These are phyloP conservation scores for Spatula clypeata DNA, from an alignment of 2,797 vertebrate genomes.

Conservation along the genomic window DNA sequence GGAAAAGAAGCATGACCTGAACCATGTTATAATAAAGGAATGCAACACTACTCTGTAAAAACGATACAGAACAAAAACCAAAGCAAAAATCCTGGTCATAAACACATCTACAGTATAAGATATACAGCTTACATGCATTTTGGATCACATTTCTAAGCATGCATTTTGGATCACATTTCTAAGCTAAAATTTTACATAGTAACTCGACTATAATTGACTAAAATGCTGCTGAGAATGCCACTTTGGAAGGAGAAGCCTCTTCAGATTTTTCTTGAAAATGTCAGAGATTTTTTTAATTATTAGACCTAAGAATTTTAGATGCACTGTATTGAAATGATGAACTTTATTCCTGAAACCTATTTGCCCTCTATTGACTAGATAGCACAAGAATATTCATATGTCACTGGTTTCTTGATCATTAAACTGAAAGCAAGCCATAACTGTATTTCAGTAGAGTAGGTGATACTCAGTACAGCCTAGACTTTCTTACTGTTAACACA, in stretches of 20 bases:
- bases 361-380: not conserved
- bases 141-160: not conserved
- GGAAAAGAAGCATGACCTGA: not conserved
- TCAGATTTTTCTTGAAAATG: not conserved
- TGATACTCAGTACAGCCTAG: not conserved
- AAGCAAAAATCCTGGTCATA: not conserved
- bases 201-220: not conserved
- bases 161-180: not conserved
- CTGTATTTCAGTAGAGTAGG: not conserved
- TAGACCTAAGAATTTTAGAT: not conserved
- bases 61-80: not conserved
- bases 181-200: not conserved
- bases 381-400: not conserved
- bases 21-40: not conserved
- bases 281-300: not conserved
- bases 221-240: not conserved
- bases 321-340: not conserved
- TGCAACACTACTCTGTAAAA: not conserved
- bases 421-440: not conserved
- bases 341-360: not conserved
- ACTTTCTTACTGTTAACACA: not conserved
- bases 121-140: not conserved
- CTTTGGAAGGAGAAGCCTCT: not conserved
- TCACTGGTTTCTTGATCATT: not conserved
- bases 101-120: not conserved